Evolutionary conservation across 2,797 vertebrate species (phyloP), one percentile per base, ranked within the genome.

Genomic region (Oreonectes daqikongensis): DNA sequence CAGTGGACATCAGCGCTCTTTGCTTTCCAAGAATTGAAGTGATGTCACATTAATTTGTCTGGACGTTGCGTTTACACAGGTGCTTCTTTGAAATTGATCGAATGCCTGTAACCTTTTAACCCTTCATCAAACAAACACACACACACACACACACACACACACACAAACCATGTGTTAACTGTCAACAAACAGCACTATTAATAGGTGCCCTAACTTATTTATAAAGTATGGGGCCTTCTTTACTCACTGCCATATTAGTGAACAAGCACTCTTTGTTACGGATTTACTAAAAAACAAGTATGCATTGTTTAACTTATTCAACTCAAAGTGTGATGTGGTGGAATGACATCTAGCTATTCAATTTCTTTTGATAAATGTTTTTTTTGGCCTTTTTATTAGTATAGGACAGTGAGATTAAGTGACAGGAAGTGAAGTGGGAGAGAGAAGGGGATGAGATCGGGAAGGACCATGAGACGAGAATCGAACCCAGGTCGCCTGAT

Each of bases 61-160:
- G 20, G 30, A 30, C 15, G 15, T 20, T 57, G 40, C 9, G 18
- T 67, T 76, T 80, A 67, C 42, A 71, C 73, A 76, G 50, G 59
- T 75, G 9, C n/a, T 78, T 65, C 11, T 4, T 24, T 44, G 4
- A 74, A 32, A 57, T n/a, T 35, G 24, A 28, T 79, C 26, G 7
- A 15, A 75, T 52, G 10, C 5, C 28, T 64, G 22, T 26, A 30
- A 64, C 30, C 48, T 18, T 50, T n/a, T 17, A 48, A 55, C 30
- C 20, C 30, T 40, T 15, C 59, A 35, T 32, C 59, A 61, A 50
- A 44, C 30, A 42, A 42, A 42, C 40, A 64, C 12, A 42, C 42
- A 0, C 57, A 30, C 26, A 5, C 38, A 22, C n/a, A n/a, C n/a
- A n/a, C 59, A 61, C 60, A 44, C 30, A 42, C 12, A 42, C 40